Percentiles rank a stretch among this genome's conserved stretches.
phyloP scores from a whole-genome alignment of 53 echinoderm and acorn worm genomes.

The Crossaster papposus region DNA sequence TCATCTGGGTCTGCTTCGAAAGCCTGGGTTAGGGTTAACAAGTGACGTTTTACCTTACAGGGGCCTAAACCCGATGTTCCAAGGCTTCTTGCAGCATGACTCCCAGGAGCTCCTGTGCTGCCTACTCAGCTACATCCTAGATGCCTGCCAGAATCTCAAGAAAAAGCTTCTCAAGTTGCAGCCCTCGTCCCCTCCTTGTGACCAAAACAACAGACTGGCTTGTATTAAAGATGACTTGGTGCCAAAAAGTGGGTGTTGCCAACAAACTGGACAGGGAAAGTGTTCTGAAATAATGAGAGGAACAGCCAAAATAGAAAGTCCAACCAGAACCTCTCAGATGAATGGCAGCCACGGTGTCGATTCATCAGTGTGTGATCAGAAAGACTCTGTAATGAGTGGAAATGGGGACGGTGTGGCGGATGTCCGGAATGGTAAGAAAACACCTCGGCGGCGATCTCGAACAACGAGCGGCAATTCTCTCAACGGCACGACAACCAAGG shows the following conservation, averaged over 20 bases:
- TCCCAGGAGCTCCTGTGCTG: slow-evolving; percentile 96
- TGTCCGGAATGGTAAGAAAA: background rate
- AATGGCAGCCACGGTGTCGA: background rate
- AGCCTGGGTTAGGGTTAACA: no score
- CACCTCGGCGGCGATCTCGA: slow-evolving; percentile 13
- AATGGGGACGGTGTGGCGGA: background rate
- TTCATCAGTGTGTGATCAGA: background rate
- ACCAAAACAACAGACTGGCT: background rate
- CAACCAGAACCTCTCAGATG: background rate
- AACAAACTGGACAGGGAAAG: background rate
- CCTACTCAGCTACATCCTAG: slow-evolving; percentile 84
- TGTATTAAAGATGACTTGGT: background rate
- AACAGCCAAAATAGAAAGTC: background rate
- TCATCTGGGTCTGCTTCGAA: no score
- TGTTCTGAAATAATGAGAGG: background rate
- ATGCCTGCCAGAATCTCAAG: slow-evolving; percentile 72
- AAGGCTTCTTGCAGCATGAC: slow-evolving; percentile 97
- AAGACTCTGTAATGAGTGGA: background rate
- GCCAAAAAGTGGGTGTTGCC: background rate
- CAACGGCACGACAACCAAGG: slow-evolving; percentile 11
- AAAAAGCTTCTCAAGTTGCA: slow-evolving; percentile 39
- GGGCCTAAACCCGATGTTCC: slow-evolving; percentile 94
- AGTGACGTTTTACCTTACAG: slow-evolving; percentile 24
- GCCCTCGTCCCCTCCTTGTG: background rate
- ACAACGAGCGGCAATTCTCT: slow-evolving; percentile 66